Evolutionary conservation across 2,888 invertebrate genomes (phyloP), one percentile per base, ranked within the genome.

Genomic region (Altica lythri): DNA sequence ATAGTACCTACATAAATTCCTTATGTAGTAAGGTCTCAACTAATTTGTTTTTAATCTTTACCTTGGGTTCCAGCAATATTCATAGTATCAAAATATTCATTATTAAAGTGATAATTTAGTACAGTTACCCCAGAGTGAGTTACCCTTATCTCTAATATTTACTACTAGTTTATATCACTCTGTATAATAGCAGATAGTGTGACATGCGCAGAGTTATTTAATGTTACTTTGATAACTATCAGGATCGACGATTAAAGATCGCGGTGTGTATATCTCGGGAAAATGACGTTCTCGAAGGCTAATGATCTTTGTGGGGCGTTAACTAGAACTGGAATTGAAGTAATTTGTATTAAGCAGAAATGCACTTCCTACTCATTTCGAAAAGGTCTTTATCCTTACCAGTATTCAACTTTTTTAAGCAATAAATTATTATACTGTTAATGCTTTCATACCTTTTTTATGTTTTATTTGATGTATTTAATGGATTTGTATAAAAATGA

Each of bases 231-330:
- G 32, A 44, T 44, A 18, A 22, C 12, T 14, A 45, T 45, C 45
- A 34, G 19, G n/a, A 34, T 19, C 4, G 34, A 13, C 34, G 22
- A 32, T 45, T 34, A 34, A 1, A 19, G 8, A 34, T 34, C 44
- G 25, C 42, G 12, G 4, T 34, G 25, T 14, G n/a, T 12, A 9
- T 14, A 42, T 9, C n/a, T 19, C 32, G 32, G 12, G 14, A 34
- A 45, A 45, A 45, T 45, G 22, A 34, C 16, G 32, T 32, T 18
- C 12, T 32, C 10, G 14, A 18, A 45, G 45, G 45, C 45, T 45
- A 45, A 45, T 45, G 45, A 45, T 43, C 45, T 45, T 34, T 13
- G 45, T 14, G 16, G 45, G 45, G 45, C 45, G 45, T 45, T 45
- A 45, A 45, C 45, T 45, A 45, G 45, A 45, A 34, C 45, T 45